Base-by-base conservation (phyloP, 2,888 invertebrate species). In the Belgica antarctica region DNA sequence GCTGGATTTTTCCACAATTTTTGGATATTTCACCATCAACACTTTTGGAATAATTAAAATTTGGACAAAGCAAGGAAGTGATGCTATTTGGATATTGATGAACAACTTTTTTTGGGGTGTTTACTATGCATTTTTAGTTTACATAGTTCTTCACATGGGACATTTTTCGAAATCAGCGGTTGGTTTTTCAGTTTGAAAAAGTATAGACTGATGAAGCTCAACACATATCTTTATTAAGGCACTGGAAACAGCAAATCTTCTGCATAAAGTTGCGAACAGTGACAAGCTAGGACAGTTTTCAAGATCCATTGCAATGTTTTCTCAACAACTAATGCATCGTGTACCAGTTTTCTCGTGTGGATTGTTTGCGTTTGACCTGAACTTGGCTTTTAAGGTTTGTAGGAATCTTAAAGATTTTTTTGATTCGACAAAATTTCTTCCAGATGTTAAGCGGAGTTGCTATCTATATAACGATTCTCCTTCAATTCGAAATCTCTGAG, bases 401-500 rank as follows among this genome's bases (percentile, higher is more conserved):
- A n/a, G n/a, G n/a, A n/a, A n/a, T n/a, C n/a, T n/a, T n/a, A n/a
- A n/a, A n/a, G n/a, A n/a, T n/a, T n/a, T n/a, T n/a, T n/a, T n/a
- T 5, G 22, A 52, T 52, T n/a, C n/a, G n/a, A n/a, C n/a, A n/a
- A n/a, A n/a, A n/a, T n/a, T n/a, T n/a, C n/a, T 63, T 63, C 0
- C 63, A 65, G 65, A 65, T 65, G 22, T 17, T 46, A 15, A 47
- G 65, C n/a, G 46, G 15, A n/a, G 7, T 22, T 0, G 1, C 36
- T 3, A 25, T 65, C 28, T 65, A 65, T 17, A 27, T 65, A 8
- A 47, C 47, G 10, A 46, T 65, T 12, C 17, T 65, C 1, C 7
- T 65, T 4, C 65, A 65, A 12, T 65, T 65, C 19, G 65, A 65
- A 41, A 15, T n/a, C n/a, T 41, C 41, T 41, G 41, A n/a, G n/a